Evolutionary conservation across 1,140 invertebrate genomes (phyloP).

Genomic region (Berghia stephanieae): DNA sequence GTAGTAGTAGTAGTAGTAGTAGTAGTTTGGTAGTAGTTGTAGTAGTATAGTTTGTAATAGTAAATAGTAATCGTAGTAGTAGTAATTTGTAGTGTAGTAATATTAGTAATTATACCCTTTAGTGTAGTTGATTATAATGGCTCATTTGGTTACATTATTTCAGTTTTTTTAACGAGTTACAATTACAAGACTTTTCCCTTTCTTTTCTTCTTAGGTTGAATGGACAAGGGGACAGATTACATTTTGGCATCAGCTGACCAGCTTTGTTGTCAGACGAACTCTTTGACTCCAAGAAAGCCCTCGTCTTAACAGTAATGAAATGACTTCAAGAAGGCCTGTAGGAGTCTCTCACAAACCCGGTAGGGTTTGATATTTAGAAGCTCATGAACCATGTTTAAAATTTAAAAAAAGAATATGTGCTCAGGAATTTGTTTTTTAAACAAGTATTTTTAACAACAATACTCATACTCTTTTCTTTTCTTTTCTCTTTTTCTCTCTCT

Average conservation of each 20-base stretch:
- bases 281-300: too few relatives aligned
- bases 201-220: neutral
- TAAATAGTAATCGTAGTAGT: too few relatives aligned
- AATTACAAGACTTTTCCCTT: too few relatives aligned
- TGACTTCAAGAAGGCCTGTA: neutral
- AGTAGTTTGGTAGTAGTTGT: too few relatives aligned
- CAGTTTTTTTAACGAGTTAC: too few relatives aligned
- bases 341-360: neutral
- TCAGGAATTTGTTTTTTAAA: neutral
- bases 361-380: neutral
- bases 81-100: neutral
- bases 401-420: neutral
- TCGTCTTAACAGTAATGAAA: too few relatives aligned
- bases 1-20: too few relatives aligned
- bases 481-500: slow-evolving; percentile 4
- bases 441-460: neutral
- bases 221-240: neutral
- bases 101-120: slow-evolving; percentile 5
- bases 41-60: too few relatives aligned
- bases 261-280: too few relatives aligned
- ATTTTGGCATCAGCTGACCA: neutral
- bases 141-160: slow-evolving; percentile 90
- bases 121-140: slow-evolving; percentile 76
- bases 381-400: neutral
- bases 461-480: neutral